Conservation (phyloP, 1,140 invertebrate species). For the Drosophila yakuba region DNA sequence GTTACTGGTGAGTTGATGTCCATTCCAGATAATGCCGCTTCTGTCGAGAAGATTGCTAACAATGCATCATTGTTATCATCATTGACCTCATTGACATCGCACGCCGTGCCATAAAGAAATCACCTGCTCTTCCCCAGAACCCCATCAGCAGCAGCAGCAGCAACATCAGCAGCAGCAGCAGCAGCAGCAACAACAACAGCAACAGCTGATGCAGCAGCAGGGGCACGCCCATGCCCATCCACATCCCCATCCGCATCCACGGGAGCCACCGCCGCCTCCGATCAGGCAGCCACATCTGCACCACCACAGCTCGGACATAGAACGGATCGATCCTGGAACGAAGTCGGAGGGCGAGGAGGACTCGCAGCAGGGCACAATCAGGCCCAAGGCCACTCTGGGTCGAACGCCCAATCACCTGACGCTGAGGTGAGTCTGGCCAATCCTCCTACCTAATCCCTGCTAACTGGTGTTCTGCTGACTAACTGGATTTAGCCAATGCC, state of each 20-base stretch:
- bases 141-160: constrained; percentile 53
- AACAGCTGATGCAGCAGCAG: constrained; percentile 46
- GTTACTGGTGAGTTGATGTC: constrained; percentile 87
- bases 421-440: constrained; percentile 87
- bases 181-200: constrained; percentile 29
- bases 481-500: constrained; percentile 19
- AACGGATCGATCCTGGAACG: constrained; percentile 89
- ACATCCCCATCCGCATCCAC: constrained; percentile 71
- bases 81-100: constrained; percentile 3
- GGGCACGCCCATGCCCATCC: constrained; percentile 53
- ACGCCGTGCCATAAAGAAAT: constrained; percentile 68
- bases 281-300: constrained; percentile 79
- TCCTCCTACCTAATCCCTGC: background rate
- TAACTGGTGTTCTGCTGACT: constrained; percentile 36
- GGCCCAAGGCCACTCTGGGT: constrained; percentile 91
- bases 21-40: background rate
- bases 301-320: constrained; percentile 80
- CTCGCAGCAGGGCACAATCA: constrained; percentile 88
- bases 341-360: constrained; percentile 96
- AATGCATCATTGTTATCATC: constrained; percentile 28
- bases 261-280: constrained; percentile 71
- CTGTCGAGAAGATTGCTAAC: constrained; percentile 36
- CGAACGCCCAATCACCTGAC: constrained; percentile 96
- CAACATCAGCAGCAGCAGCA: constrained; percentile 49
- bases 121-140: constrained; percentile 65